Evolutionary conservation across 1,140 invertebrate genomes (phyloP).

Genomic region (Zelostemma sp.): DNA sequence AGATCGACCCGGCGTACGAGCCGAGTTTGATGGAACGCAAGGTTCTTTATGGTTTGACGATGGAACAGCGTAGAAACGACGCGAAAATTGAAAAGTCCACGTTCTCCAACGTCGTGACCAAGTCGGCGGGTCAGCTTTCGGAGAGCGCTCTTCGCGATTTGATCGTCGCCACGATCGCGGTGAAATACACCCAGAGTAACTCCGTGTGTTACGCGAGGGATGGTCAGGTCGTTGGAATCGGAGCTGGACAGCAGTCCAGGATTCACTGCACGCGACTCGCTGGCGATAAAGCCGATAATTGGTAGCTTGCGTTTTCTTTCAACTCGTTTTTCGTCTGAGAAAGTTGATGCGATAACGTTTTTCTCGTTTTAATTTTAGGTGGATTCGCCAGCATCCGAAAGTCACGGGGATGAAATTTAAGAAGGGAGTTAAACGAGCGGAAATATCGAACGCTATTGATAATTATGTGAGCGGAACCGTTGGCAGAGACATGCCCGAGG

Average conservation of each 20-base stretch:
- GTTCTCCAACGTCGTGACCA: conserved; percentile 89
- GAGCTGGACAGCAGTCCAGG: conserved; percentile 96
- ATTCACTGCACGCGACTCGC: conserved; percentile 98
- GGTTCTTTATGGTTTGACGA: conserved; percentile 89
- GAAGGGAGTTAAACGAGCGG: conserved; percentile 89
- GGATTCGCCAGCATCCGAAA: conserved; percentile 93
- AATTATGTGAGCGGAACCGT: conserved; percentile 93
- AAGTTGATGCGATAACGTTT: no score
- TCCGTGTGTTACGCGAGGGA: conserved; percentile 93
- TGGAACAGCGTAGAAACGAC: conserved; percentile 95
- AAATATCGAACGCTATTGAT: conserved; percentile 96
- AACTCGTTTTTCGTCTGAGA: no score
- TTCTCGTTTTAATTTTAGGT: conserved; percentile 69
- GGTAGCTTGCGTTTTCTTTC: conserved; percentile 72
- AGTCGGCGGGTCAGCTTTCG: conserved; percentile 78
- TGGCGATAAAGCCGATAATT: conserved; percentile 97
- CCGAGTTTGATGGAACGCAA: conserved; percentile 87
- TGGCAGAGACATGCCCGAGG: conserved; percentile 78
- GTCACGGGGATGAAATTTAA: conserved; percentile 91
- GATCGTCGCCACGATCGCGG: conserved; percentile 94
- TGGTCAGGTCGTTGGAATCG: conserved; percentile 96
- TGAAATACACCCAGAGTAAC: conserved; percentile 99
- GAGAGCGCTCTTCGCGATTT: conserved; percentile 87
- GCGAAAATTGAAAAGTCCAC: conserved; percentile 83
- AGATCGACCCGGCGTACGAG: conserved; percentile 91